Base-by-base conservation (phyloP, 2,113 vertebrate genomes). In the Ariopsis seemanni region DNA sequence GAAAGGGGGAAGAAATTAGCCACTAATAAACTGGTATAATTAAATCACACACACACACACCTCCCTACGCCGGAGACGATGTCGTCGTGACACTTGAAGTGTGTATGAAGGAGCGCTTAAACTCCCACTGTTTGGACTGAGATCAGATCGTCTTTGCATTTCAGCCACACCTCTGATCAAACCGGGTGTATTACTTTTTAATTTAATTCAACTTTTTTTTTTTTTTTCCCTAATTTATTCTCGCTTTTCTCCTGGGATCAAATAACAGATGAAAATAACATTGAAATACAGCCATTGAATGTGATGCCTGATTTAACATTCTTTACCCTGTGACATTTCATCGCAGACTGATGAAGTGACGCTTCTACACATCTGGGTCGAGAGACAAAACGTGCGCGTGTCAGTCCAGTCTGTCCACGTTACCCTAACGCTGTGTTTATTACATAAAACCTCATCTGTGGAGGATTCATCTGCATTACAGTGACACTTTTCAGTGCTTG, bases 131-230 rank as follows among this genome's bases (percentile, higher is more conserved):
- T 92, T 89, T 7, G 79, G 87, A 92, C 91, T 92, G 90, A 92
- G 91, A 91, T 90, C 81, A 48, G 17, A 90, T 88, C 88, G 82
- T 86, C 88, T 92, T 90, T 90, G 90, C 90, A 92, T 93, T 94
- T 90, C 92, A 92, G 92, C 91, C 83, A 91, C 90, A 91, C 92
- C 91, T 87, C 90, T 93, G 91, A 91, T 93, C 88, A 89, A 93
- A 94, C 92, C 20, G 82, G 91, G 53, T 92, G 82, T 90, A 93
- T 92, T 92, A 91, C 90, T 94, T 94, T 42, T 93, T 93, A 94
- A 94, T 94, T 90, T 92, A 90, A 92, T 90, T 94, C 93, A 94
- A 94, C 93, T 90, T 93, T 84, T 94, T 93, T 94, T 94, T 93
- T 92, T 84, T 17, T 15, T 42, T 42, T 4, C 42, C 42, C 58